These are phyloP conservation scores for Bombyx mandarina DNA, from an alignment of 1,140 invertebrate species.

Conservation along the genomic window DNA sequence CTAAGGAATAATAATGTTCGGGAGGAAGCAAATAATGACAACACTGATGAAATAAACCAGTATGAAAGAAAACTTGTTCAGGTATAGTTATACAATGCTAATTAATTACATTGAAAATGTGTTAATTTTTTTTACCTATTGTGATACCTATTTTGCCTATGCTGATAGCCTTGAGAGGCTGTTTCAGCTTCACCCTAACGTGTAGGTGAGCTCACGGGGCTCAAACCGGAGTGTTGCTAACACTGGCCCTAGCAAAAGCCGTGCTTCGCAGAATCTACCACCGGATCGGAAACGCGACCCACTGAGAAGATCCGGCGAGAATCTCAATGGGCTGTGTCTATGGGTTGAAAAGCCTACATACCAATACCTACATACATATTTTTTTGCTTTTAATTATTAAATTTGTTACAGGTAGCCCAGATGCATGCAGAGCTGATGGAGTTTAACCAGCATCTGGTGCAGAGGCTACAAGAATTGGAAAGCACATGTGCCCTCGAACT, in stretches of 20 bases:
- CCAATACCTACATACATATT: neutral
- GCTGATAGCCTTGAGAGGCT: no score
- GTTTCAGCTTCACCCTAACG: no score
- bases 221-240: no score
- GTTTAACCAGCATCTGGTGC: constrained; percentile 82
- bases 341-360: neutral
- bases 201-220: no score
- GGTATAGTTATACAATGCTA: constrained; percentile 46
- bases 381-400: neutral
- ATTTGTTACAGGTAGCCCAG: constrained; percentile 83
- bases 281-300: no score
- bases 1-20: constrained; percentile 78
- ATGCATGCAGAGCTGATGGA: constrained; percentile 97
- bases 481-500: constrained; percentile 54
- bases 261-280: no score
- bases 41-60: constrained; percentile 80
- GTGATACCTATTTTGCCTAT: no score
- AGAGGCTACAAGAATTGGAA: constrained; percentile 74
- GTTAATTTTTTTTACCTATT: no score
- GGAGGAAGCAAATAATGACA: constrained; percentile 46
- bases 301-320: no score
- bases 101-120: no score
- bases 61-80: constrained; percentile 93
- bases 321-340: no score
- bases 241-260: no score